A percentile compares a stretch with the other conserved stretches of the same genome.
Conservation (phyloP, 2,888 invertebrate species). For the Bursaphelenchus okinawaensis region DNA sequence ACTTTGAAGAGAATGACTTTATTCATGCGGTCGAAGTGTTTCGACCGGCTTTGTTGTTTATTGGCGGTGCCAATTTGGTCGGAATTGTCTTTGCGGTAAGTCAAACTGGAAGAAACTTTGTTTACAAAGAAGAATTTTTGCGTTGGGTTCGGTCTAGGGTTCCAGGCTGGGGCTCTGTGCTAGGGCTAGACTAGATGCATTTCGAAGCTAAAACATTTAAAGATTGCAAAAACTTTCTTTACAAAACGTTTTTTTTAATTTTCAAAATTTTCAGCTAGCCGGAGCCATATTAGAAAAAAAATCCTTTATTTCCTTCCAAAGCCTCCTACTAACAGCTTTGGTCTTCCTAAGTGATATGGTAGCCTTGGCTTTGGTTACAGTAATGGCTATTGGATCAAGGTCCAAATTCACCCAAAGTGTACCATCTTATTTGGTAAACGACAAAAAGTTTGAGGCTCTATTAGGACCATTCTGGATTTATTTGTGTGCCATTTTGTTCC, state of each 20-base stretch:
- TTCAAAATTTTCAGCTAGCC: conserved; percentile 32
- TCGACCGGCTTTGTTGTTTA: conserved; percentile 34
- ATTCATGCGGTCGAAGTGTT: conserved; percentile 36
- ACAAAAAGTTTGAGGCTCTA: conserved; percentile 29
- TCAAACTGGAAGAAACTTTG: background rate
- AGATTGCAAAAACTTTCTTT: no score
- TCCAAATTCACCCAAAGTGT: conserved; percentile 27
- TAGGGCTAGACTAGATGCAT: no score
- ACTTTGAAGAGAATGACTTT: conserved; percentile 35
- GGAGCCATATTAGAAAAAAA: conserved; percentile 31
- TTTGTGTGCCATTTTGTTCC: conserved; percentile 49
- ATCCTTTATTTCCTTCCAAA: conserved; percentile 38
- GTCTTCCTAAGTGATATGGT: conserved; percentile 50
- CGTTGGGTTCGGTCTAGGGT: background rate
- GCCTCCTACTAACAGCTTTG: conserved; percentile 37
- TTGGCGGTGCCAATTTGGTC: conserved; percentile 29
- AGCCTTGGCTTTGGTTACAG: conserved; percentile 43
- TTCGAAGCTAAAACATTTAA: no score
- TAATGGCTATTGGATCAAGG: conserved; percentile 45
- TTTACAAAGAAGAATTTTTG: background rate
- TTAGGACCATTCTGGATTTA: conserved; percentile 57
- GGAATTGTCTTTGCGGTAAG: conserved; percentile 32
- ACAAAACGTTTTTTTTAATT: no score
- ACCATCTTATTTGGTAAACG: conserved; percentile 41
- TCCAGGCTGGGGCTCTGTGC: no score